phyloP scores from a whole-genome alignment of 2,113 vertebrate species.

The cat (Felis catus) region F.catus_Fca126_mat1.0 CM031416.1:137030001-137030500 shows the following conservation, averaged over 20 bases:
- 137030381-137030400: background rate
- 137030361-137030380: background rate
- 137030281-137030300: background rate
- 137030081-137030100: background rate
- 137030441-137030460: background rate
- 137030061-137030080: background rate
- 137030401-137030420: background rate
- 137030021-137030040: background rate
- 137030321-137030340: background rate
- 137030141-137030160: background rate
- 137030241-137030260: background rate
- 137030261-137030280: background rate
- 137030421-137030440: background rate
- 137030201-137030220: background rate
- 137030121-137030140: background rate
- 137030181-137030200: background rate
- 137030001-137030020: conserved; percentile 64
- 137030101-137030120: background rate
- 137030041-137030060: conserved; percentile 48
- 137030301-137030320: background rate
- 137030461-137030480: background rate
- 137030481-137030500: background rate
- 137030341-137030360: background rate
- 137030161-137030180: background rate
- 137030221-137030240: background rate